These are phyloP conservation scores for Drosophila falleni DNA, from an alignment of 2,888 invertebrate species.

Conservation along the genomic window DNA sequence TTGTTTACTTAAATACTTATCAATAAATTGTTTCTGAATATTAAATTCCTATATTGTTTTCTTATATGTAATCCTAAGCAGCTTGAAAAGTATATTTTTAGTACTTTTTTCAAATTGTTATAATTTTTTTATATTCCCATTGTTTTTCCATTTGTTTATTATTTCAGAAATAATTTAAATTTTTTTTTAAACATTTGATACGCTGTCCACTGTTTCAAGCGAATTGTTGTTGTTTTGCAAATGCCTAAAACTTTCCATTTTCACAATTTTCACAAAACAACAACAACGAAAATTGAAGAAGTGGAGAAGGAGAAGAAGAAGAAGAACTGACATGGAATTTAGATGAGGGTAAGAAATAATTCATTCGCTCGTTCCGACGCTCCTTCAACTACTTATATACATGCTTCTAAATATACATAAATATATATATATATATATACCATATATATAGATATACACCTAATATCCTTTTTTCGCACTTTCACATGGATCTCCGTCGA, in stretches of 20 bases:
- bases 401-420: conserved; percentile 13
- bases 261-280: conserved; percentile 54
- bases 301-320: conserved; percentile 4
- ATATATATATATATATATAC: conserved; percentile 10
- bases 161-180: too few relatives aligned
- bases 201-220: background rate
- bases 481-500: conserved; percentile 37
- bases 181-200: background rate
- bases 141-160: too few relatives aligned
- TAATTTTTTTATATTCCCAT: too few relatives aligned
- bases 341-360: conserved; percentile 77
- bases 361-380: conserved; percentile 72
- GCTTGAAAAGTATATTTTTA: too few relatives aligned
- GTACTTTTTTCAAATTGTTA: too few relatives aligned
- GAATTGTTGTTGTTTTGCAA: conserved; percentile 29
- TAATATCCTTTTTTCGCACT: conserved; percentile 73
- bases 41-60: too few relatives aligned
- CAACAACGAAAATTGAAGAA: conserved; percentile 4
- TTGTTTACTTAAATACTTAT: too few relatives aligned
- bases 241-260: conserved; percentile 50
- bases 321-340: conserved; percentile 57
- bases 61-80: too few relatives aligned
- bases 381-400: conserved; percentile 22
- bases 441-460: conserved; percentile 42
- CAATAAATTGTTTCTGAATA: too few relatives aligned